Base-by-base conservation (phyloP, 30 jellyfish, hydroid and myxozoan genomes). In the Cassiopea andromeda region DNA sequence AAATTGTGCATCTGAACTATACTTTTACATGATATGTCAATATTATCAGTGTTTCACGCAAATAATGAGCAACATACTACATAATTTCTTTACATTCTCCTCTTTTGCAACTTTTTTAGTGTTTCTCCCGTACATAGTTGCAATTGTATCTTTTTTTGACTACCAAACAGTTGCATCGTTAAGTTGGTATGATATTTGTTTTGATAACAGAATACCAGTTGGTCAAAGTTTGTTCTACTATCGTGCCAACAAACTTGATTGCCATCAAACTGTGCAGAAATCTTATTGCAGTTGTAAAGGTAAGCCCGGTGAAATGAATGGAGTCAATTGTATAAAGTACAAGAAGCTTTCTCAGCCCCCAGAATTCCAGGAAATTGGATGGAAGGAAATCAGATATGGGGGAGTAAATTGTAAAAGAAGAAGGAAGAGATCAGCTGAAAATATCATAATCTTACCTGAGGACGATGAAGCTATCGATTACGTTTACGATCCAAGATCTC, bases 211-310 rank as follows among this genome's bases (percentile, higher is more conserved):
- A 60, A 48, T 73, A 57, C 97, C 97, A 4, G 78, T 50, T 44
- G 86, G 90, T 18, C 67, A 81, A 59, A 92, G 98, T 69, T 74
- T 92, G 83, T 92, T 92, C 58, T 92, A 92, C 60, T 75, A 79
- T 71, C 60, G 71, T 17, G 98, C 89, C 43, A 84, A 73, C 8
- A 74, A 68, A 7, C 17, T 15, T 66, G 73, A 84, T 15, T 93
- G 98, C 77, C 38, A 64, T 1, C 87, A 95, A 15, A 48, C 88
- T 18, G 66, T 88, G 2, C 75, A 64, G 46, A 93, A 83, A 72
- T 27, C 67, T 47, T 89, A 83, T 54, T 89, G 97, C 50, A 38
- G 89, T 14, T 93, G 98, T 81, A 48, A 44, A 10, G 89, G 67
- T 13, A 46, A 43, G 0, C 50, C 84, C 44, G 45, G 92, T 38